Base-by-base conservation (phyloP, 2,888 invertebrate genomes). In the Phengaris arion region DNA sequence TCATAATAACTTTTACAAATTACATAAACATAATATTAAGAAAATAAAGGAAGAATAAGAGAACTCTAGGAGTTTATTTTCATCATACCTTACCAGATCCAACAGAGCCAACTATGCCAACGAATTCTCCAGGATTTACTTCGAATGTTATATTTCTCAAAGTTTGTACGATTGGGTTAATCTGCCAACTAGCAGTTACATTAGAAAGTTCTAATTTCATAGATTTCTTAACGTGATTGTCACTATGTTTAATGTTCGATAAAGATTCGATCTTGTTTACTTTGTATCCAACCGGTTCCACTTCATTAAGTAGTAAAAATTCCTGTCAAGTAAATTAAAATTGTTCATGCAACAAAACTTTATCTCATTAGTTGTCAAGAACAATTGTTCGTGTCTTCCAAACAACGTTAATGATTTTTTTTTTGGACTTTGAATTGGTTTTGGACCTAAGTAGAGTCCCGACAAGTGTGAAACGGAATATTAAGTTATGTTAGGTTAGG, bases 101-200 rank as follows among this genome's bases (percentile, higher is more conserved):
- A 0, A 97, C 97, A 69, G 96, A 94, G 8, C 97, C 97, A 70
- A 96, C 95, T 4, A 97, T 89, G 2, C 96, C 96, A 64, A 96
- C 89, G 75, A 96, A 90, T 80, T 95, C 93, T 70, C 95, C 95
- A 64, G 91, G 94, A 46, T 87, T 86, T 0, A 94, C 89, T 0
- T 90, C 89, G 0, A 95, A 80, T 46, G 87, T 90, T 6, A 95
- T 81, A 64, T 93, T 85, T 54, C 94, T 90, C 74, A 95, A 81
- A 0, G 95, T 95, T 74, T 96, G 93, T 13, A 75, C 46, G 7
- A 70, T 70, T 8, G 75, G 75, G 22, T 70, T 57, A 55, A 22
- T 57, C 22, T 69, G 54, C 75, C 75, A 75, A 57, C 75, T 70
- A 35, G 75, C 75, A 92, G 54, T 69, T 13, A 74, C 9, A 52